Evolutionary conservation across 1,140 invertebrate species (phyloP).

Genomic region (Drosophila trapezifrons): DNA sequence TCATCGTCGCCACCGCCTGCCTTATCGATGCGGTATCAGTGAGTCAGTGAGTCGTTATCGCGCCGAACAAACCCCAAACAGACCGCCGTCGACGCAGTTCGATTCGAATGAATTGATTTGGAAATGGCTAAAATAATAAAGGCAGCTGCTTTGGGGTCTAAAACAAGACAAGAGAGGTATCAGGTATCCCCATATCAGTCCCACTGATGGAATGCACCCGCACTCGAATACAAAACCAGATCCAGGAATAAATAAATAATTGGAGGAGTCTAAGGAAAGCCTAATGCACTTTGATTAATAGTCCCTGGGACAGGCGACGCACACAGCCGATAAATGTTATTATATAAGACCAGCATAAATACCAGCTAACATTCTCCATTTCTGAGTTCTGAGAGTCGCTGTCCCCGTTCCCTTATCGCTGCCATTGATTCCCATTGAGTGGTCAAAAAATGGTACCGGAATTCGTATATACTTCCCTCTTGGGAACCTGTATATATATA

Average conservation of each 20-base stretch:
- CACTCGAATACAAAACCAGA: background rate
- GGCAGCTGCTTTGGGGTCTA: background rate
- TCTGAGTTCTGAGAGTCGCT: background rate
- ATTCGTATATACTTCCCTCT: constrained; percentile 23
- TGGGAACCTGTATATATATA: background rate
- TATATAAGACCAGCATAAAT: constrained; percentile 34
- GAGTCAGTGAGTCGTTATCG: constrained; percentile 36
- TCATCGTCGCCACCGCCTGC: constrained; percentile 10
- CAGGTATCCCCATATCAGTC: constrained; percentile 53
- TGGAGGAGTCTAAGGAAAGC: constrained; percentile 37
- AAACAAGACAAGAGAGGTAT: constrained; percentile 7
- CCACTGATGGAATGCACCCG: constrained; percentile 67
- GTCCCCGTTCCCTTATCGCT: constrained; percentile 15
- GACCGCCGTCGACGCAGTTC: constrained; percentile 15
- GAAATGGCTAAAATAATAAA: constrained; percentile 12
- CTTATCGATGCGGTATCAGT: constrained; percentile 32
- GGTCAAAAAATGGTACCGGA: constrained; percentile 17
- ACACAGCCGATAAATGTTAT: constrained; percentile 37
- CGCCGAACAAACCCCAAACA: constrained; percentile 23
- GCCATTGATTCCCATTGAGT: constrained; percentile 12
- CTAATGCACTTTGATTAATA: constrained; percentile 76
- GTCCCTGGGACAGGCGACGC: constrained; percentile 37
- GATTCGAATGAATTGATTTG: constrained; percentile 41
- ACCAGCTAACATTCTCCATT: background rate
- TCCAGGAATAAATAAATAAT: constrained; percentile 1